phyloP scores from a whole-genome alignment of 2,797 vertebrate species.

The Gallinago nigripennis region DNA sequence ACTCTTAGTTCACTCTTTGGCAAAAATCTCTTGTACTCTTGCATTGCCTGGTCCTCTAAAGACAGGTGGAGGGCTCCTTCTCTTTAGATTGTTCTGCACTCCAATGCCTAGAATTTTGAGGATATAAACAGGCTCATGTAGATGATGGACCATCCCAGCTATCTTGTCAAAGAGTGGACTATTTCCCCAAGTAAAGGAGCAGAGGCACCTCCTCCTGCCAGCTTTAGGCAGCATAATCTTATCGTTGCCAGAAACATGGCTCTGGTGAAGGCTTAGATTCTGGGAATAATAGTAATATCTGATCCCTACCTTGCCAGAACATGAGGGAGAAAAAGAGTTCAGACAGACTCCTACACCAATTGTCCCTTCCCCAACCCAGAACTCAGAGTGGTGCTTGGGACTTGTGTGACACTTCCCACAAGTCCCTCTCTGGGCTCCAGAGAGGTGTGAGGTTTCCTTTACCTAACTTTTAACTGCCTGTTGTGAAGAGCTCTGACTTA shows the following conservation, averaged over 20 bases:
- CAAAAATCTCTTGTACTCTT: neutral
- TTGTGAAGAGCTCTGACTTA: neutral
- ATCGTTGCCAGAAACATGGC: neutral
- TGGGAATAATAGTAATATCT: neutral
- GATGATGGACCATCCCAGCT: neutral
- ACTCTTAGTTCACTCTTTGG: neutral
- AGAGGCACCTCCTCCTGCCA: neutral
- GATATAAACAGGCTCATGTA: neutral
- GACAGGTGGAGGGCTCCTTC: neutral
- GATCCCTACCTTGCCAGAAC: neutral
- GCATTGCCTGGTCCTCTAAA: neutral
- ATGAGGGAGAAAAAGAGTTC: neutral
- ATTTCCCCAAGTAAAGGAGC: neutral
- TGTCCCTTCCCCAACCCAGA: rapidly evolving
- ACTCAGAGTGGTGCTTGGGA: neutral
- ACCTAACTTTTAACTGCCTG: neutral
- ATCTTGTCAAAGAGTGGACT: neutral
- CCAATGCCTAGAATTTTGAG: neutral
- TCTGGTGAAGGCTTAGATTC: neutral
- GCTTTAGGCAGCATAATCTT: neutral
- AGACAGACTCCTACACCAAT: neutral
- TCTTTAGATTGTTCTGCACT: neutral
- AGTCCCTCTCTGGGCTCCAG: neutral
- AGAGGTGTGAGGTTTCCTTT: neutral
- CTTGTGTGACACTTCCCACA: neutral